Base-by-base conservation (phyloP, 2,113 vertebrate genomes). In the Aspiorhynchus laticeps region DNA sequence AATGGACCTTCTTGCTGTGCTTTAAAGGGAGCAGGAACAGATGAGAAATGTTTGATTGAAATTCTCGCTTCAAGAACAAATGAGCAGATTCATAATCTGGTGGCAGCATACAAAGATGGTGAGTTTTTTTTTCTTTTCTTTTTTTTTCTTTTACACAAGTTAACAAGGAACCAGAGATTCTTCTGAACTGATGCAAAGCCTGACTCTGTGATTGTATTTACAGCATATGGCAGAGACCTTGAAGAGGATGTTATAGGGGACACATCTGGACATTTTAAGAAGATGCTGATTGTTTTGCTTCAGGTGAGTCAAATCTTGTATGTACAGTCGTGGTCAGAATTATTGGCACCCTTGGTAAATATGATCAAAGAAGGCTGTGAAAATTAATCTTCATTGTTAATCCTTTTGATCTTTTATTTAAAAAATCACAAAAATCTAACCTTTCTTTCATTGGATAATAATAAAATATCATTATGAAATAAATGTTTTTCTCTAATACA, bases 191-290 rank as follows among this genome's bases (percentile, higher is more conserved):
- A 33, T 28, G 31, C 6, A 21, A 53, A n/a, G 11, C 21, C 12
- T 53, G 24, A 31, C 10, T 2, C 51, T 73, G 75, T 51, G 9
- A 59, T 11, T 82, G 12, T 28, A 0, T 85, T 63, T 74, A 19
- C 91, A 99, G 98, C 96, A 19, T 99, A 99, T 0, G 95, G 93
- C 63, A 94, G 94, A 17, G 96, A 98, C 87, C 92, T 99, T 51
- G 98, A 99, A 91, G 94, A 96, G 36, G 97, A 97, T 15, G 2
- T 99, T 0, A 86, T 95, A 1, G 92, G 90, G 2, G 98, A 99
- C 87, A 99, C 98, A 0, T 97, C 97, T 0, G 97, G 97, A 73
- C 98, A 99, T 90, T 99, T 99, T 92, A 98, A 97, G 94, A 99
- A 99, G 95, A 99, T 99, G 98, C 94, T 99, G 0, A 75, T 99